A percentile compares a stretch with the other conserved stretches of the same genome.
Conservation (phyloP, 2,113 vertebrate genomes). For the Myxocyprinus asiaticus region DNA sequence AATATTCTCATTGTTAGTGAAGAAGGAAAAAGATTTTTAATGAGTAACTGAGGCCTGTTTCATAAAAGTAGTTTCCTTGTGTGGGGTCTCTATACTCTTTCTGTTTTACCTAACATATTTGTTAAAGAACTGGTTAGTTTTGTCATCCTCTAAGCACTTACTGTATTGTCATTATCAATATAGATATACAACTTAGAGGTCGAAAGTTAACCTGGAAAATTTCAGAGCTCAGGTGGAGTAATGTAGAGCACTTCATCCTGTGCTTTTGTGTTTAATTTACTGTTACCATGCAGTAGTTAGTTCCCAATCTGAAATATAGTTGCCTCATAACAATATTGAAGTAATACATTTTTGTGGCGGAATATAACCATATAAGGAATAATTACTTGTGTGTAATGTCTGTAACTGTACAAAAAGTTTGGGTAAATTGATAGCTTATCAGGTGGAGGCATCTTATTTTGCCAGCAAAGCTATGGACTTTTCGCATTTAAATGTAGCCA, state of each 20-base stretch:
- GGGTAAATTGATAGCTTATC: constrained; percentile 39
- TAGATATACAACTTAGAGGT: not conserved
- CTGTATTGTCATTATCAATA: constrained; percentile 11
- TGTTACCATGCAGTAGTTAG: constrained; percentile 56
- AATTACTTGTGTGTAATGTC: constrained; percentile 63
- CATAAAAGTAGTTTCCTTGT: constrained; percentile 6
- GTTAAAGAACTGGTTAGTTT: constrained; percentile 9
- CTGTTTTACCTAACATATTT: not conserved
- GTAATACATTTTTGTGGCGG: constrained; percentile 61
- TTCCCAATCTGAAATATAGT: constrained; percentile 57
- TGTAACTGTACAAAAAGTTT: constrained; percentile 56
- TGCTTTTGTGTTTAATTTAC: constrained; percentile 43
- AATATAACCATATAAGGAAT: constrained; percentile 59
- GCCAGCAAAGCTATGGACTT: constrained; percentile 33
- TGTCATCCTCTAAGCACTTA: constrained; percentile 30
- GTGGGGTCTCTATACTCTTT: constrained; percentile 7
- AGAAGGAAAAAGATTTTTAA: not conserved
- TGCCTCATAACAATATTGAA: constrained; percentile 51
- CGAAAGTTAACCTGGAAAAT: not conserved
- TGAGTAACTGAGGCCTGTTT: not conserved
- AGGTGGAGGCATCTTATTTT: constrained; percentile 40
- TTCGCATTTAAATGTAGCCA: constrained; percentile 73
- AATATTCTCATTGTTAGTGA: not conserved
- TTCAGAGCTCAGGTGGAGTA: constrained; percentile 33
- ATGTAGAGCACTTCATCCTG: constrained; percentile 54